Evolutionary conservation across 2,113 vertebrate species (phyloP).

Genomic region (Sinocyclocheilus maitianheensis): DNA sequence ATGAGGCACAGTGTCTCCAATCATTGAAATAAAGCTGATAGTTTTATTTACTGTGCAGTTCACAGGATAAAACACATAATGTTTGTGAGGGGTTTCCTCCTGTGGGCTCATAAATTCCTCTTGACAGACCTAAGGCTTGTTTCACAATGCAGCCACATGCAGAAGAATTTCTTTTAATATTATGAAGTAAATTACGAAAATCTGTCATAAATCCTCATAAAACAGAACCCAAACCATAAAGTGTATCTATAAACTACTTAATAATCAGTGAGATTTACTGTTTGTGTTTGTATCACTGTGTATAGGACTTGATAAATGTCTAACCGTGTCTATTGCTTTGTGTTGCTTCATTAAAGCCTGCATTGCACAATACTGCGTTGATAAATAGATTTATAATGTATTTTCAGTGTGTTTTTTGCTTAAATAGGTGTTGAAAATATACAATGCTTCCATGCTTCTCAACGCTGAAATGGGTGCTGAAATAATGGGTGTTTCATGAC

Average conservation of each 20-base stretch:
- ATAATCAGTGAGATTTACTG: background rate
- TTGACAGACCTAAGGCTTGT: background rate
- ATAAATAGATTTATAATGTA: too few species aligned
- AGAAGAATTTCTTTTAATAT: background rate
- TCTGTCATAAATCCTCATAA: background rate
- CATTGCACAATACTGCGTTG: too few species aligned
- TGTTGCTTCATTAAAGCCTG: too few species aligned
- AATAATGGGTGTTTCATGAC: too few species aligned
- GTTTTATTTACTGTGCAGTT: slow-evolving; percentile 15
- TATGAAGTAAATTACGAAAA: background rate
- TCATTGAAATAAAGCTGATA: background rate
- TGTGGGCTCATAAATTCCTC: background rate
- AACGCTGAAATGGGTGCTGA: too few species aligned
- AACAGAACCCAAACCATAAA: background rate
- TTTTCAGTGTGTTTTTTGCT: too few species aligned
- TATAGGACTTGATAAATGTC: background rate
- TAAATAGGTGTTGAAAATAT: too few species aligned
- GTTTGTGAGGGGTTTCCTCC: background rate
- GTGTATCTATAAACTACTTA: background rate
- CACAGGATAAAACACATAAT: background rate
- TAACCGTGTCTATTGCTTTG: too few species aligned
- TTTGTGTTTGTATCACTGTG: background rate
- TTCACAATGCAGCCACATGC: background rate
- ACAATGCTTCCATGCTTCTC: too few species aligned
- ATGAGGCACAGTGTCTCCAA: slow-evolving; percentile 36